Evolutionary conservation across 2,888 invertebrate genomes (phyloP), one percentile per base, ranked within the genome.

Genomic region (Leptinotarsa haldemani): DNA sequence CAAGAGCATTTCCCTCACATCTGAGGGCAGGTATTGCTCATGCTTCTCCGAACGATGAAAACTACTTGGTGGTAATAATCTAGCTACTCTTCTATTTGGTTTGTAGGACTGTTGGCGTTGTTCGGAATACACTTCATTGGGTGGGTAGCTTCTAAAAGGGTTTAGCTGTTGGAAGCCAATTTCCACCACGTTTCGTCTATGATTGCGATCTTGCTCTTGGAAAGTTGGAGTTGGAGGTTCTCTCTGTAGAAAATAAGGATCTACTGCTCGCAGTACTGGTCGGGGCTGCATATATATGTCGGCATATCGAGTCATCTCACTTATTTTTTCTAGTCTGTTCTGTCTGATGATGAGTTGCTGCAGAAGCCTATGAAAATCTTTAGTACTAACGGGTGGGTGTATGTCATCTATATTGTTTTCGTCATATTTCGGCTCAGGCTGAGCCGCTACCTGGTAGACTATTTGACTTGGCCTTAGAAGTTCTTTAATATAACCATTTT

Each of bases 1-100:
- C 12, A 94, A 86, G 52, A 94, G 86, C 83, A 93, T 93, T 84
- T 94, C 94, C 73, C 94, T 88, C 20, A 94, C 91, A 73, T 93
- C 92, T 0, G 92, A 89, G 16, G 94, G 94, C 20, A 94, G 85
- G 80, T 90, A 92, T 78, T 92, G 92, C 9, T 91, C 91, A 2
- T 85, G 85, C 18, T 79, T 76, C 16, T 83, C 79, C 52, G 79
- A 77, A 58, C 78, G 73, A 12, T 22, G 22, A 9, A 74, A 74
- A 13, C 81, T 78, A 25, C 68, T 69, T 46, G 78, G 22, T 25
- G 78, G 81, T 48, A 85, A 70, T 46, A 86, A 78, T 67, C 86
- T 81, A 12, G 86, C 85, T 13, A 86, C 84, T 61, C 87, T 78
- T 78, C 85, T 81, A 0, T 83, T 86, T 13, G 85, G 84, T 12